Conservation (phyloP, 2,888 invertebrate species). For the Coenonympha glycerion region DNA sequence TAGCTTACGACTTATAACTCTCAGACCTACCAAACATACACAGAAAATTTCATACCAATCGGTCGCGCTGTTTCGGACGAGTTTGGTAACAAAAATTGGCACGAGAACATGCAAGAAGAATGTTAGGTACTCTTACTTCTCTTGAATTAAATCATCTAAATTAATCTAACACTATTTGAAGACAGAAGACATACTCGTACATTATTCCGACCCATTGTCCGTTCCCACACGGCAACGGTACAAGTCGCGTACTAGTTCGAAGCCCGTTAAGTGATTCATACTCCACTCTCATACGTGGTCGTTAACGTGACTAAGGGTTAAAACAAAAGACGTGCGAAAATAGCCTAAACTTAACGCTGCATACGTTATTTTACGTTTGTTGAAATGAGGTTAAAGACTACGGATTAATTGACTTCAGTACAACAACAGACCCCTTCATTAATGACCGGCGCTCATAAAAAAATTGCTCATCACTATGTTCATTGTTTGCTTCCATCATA, state of each 20-base stretch:
- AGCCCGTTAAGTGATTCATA: constrained; percentile 25
- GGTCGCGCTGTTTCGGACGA: too few relatives aligned
- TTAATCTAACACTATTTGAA: background rate
- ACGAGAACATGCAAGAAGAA: too few relatives aligned
- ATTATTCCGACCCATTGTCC: constrained; percentile 16
- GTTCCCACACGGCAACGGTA: constrained; percentile 31
- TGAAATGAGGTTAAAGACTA: background rate
- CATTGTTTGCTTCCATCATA: too few relatives aligned
- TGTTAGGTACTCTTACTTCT: too few relatives aligned
- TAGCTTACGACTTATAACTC: too few relatives aligned
- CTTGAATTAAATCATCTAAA: background rate
- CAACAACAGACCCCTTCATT: too few relatives aligned
- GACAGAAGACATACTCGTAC: background rate
- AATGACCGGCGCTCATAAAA: too few relatives aligned
- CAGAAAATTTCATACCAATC: too few relatives aligned
- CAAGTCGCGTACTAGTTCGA: constrained; percentile 24
- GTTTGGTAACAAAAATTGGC: too few relatives aligned
- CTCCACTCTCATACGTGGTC: constrained; percentile 14
- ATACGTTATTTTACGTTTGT: background rate
- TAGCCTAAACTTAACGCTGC: constrained; percentile 6
- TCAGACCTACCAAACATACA: too few relatives aligned
- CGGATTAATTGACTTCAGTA: background rate
- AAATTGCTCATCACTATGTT: too few relatives aligned
- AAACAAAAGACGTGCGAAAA: constrained; percentile 11
- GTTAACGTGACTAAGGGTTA: constrained; percentile 9